These are phyloP conservation scores for Ursus arctos DNA, from an alignment of 2,113 vertebrate genomes.

Conservation along the genomic window DNA sequence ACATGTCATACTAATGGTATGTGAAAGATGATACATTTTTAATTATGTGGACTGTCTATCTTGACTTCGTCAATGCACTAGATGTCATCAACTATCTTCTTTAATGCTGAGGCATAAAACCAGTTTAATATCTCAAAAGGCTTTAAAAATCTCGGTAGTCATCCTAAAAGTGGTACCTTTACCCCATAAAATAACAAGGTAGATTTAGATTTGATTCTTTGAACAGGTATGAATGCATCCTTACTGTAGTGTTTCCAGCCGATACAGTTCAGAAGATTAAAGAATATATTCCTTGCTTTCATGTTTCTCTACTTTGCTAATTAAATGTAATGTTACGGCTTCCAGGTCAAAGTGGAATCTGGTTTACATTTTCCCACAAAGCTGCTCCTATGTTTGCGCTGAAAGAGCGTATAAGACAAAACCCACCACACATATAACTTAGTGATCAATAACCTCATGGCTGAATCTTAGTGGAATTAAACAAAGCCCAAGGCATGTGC, in stretches of 20 bases:
- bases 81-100: conserved; percentile 31
- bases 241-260: neutral
- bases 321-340: neutral
- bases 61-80: conserved; percentile 50
- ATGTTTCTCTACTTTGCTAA: conserved; percentile 29
- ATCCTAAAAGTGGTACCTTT: neutral
- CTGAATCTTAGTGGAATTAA: neutral
- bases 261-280: neutral
- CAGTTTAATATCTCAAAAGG: conserved; percentile 3
- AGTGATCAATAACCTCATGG: neutral
- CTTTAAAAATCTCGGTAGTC: conserved; percentile 34
- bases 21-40: conserved; percentile 54
- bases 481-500: neutral
- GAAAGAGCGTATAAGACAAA: conserved; percentile 38
- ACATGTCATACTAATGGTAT: conserved; percentile 11
- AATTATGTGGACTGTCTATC: conserved; percentile 32
- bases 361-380: neutral
- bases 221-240: neutral
- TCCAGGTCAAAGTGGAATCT: conserved; percentile 2
- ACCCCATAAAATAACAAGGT: neutral
- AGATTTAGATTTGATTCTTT: conserved; percentile 36
- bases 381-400: neutral
- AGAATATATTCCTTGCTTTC: neutral
- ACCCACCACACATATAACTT: neutral
- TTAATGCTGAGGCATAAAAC: conserved; percentile 17